Percentiles rank a stretch among this genome's conserved stretches.
phyloP scores from a whole-genome alignment of 2,888 invertebrate genomes.

The Lasioglossum leucozonium region DNA sequence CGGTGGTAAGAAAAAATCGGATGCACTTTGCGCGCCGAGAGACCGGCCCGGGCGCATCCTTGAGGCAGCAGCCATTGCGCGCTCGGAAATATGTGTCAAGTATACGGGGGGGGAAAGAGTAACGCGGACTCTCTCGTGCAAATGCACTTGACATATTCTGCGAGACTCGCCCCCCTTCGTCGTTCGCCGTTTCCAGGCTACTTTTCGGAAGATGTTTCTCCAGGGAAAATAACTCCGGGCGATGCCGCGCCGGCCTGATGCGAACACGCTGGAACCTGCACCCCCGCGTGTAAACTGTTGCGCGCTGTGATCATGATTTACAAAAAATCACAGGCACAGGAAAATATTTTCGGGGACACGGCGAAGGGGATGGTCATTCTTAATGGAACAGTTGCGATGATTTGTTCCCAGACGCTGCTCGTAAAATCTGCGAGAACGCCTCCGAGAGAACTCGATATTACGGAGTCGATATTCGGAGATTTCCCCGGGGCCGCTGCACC shows the following conservation, averaged over 20 bases:
- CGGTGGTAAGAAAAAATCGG: conserved; percentile 25
- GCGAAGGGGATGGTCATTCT: too few species aligned
- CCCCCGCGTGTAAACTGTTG: conserved; percentile 5
- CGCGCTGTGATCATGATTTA: too few species aligned
- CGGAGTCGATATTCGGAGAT: conserved; percentile 38
- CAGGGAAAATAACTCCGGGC: conserved; percentile 1
- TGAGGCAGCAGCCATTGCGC: not conserved
- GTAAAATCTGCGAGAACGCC: conserved; percentile 8
- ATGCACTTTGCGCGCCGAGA: conserved; percentile 6
- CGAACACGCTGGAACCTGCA: not conserved
- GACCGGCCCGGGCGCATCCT: conserved; percentile 9
- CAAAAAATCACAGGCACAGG: too few species aligned
- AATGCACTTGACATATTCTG: conserved; percentile 5
- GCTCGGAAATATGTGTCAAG: conserved; percentile 24
- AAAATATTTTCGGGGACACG: too few species aligned
- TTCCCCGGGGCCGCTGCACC: conserved; percentile 32
- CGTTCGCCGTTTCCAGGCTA: conserved; percentile 1
- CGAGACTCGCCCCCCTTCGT: not conserved
- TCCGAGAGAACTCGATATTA: conserved; percentile 9
- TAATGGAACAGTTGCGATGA: not conserved
- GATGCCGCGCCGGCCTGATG: not conserved
- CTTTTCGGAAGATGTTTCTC: conserved; percentile 6
- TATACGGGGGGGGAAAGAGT: conserved; percentile 13
- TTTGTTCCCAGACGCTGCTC: not conserved
- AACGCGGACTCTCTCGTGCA: conserved; percentile 9